phyloP scores from a whole-genome alignment of 2,888 invertebrate species.

The Spicauda simplicius region DNA sequence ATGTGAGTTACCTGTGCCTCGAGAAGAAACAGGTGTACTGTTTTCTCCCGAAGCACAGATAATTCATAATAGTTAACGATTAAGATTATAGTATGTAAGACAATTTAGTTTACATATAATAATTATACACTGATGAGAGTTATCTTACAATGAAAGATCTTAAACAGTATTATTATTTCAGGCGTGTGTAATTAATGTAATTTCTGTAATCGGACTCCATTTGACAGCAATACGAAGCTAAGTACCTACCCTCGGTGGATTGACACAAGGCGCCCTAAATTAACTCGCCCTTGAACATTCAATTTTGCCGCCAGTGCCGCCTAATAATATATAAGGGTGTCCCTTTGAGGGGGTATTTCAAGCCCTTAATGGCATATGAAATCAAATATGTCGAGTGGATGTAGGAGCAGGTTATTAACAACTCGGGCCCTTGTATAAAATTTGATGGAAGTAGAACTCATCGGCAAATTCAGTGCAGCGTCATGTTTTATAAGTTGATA shows the following conservation, averaged over 20 bases:
- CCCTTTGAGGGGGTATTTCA: slow-evolving; percentile 24
- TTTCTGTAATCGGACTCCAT: slow-evolving; percentile 17
- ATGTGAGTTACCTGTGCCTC: no score
- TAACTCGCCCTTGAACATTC: slow-evolving; percentile 22
- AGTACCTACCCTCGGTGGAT: neutral
- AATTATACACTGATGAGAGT: no score
- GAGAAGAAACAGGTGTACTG: no score
- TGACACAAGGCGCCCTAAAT: slow-evolving; percentile 18
- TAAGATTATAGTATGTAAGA: no score
- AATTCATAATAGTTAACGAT: no score
- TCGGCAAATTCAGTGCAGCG: no score
- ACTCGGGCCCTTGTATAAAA: neutral
- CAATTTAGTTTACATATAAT: no score
- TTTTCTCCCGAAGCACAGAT: no score
- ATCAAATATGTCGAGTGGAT: slow-evolving; percentile 6
- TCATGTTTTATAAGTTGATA: no score
- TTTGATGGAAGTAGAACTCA: no score
- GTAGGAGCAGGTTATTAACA: neutral
- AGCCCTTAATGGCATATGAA: slow-evolving; percentile 19
- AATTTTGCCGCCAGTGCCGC: slow-evolving; percentile 14
- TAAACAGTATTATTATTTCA: neutral
- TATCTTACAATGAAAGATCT: no score
- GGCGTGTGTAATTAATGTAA: neutral
- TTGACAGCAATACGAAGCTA: slow-evolving; percentile 4
- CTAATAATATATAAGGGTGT: slow-evolving; percentile 21